Evolutionary conservation across 64 coral and sea anemone genomes (phyloP).

Genomic region (Montipora foliosa): DNA sequence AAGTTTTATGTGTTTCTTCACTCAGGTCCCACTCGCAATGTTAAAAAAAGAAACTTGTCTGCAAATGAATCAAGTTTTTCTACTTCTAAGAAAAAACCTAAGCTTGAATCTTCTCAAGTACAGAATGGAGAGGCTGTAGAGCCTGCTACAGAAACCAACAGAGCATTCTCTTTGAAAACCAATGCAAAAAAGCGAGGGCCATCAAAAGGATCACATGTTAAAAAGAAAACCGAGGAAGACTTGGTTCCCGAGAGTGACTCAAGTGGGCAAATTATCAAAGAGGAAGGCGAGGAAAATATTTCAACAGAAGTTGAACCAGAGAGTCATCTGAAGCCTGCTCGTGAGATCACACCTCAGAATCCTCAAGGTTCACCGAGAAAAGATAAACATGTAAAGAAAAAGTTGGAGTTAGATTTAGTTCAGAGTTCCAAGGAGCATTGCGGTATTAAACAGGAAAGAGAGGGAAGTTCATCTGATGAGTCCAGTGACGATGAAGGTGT

Average conservation of each 20-base stretch:
- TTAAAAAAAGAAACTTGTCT: slow-evolving; percentile 18
- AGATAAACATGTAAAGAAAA: slow-evolving; percentile 9
- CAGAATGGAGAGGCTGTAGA: neutral
- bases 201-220: neutral
- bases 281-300: neutral
- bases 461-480: neutral
- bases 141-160: neutral
- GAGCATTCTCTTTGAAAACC: neutral
- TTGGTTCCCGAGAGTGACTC: neutral
- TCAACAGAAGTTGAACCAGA: neutral
- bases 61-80: neutral
- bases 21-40: neutral
- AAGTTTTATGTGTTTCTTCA: neutral
- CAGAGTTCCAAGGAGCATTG: neutral
- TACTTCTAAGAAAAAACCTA: slow-evolving; percentile 10
- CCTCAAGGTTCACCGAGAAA: neutral
- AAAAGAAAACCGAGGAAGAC: neutral
- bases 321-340: neutral
- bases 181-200: neutral
- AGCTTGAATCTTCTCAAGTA: neutral
- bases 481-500: slow-evolving; percentile 62
- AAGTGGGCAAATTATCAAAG: neutral
- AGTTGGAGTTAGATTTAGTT: neutral
- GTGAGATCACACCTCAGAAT: neutral
- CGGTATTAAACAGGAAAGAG: neutral